Conservation (phyloP, 2,888 invertebrate species). For the Heliconius erato region DNA sequence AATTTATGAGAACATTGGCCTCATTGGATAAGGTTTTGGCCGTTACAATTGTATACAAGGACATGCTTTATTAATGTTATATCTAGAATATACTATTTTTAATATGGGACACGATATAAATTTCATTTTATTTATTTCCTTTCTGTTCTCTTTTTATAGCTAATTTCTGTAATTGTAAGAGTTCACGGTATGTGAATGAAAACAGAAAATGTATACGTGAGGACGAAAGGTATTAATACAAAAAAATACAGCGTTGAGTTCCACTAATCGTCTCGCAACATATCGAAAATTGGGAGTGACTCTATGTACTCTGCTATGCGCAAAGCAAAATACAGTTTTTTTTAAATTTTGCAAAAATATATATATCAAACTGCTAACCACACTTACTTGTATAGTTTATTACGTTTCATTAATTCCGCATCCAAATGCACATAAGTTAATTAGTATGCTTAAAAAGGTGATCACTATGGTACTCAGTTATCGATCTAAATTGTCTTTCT, state of each 20-base stretch:
- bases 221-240: background rate
- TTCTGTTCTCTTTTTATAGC: background rate
- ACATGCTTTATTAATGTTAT: slow-evolving; percentile 9
- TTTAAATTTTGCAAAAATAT: too few relatives aligned
- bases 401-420: too few relatives aligned
- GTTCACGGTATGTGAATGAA: background rate
- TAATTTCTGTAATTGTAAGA: background rate
- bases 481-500: too few relatives aligned
- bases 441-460: too few relatives aligned
- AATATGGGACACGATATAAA: background rate
- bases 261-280: too few relatives aligned
- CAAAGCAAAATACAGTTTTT: too few relatives aligned
- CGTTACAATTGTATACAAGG: slow-evolving; percentile 9
- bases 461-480: too few relatives aligned
- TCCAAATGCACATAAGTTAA: too few relatives aligned
- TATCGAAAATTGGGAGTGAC: too few relatives aligned
- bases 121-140: background rate
- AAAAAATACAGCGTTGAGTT: background rate
- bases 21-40: slow-evolving; percentile 16
- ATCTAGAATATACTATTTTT: background rate
- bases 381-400: too few relatives aligned
- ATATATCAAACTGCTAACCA: too few relatives aligned
- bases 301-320: too few relatives aligned
- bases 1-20: slow-evolving; percentile 27
- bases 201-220: background rate